A percentile compares a stretch with the other conserved stretches of the same genome.
These are phyloP conservation scores for Venturia canescens DNA, from an alignment of 1,140 invertebrate genomes.

Conservation along the genomic window DNA sequence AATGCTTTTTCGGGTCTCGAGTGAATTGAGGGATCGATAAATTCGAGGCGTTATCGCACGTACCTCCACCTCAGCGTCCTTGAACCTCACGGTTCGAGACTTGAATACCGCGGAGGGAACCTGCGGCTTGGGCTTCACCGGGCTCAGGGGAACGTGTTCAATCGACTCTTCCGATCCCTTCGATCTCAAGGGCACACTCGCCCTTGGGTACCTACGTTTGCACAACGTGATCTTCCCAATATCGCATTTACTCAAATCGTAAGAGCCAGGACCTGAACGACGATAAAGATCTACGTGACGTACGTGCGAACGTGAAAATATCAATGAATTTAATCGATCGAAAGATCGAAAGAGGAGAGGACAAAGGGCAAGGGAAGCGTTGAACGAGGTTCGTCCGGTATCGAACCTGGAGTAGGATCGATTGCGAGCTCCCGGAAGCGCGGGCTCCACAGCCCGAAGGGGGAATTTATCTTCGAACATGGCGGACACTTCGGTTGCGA, in stretches of 20 bases:
- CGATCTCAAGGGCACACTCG: not conserved
- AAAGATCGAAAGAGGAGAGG: no score
- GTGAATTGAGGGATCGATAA: not conserved
- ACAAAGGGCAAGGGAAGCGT: not conserved
- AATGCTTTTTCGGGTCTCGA: no score
- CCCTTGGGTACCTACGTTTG: not conserved
- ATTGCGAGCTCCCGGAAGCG: slow-evolving; percentile 33
- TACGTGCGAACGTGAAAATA: not conserved
- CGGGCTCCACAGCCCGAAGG: slow-evolving; percentile 48
- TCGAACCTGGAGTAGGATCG: slow-evolving; percentile 45
- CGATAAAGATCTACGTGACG: not conserved
- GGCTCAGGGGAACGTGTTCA: slow-evolving; percentile 1
- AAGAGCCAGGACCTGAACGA: slow-evolving; percentile 51
- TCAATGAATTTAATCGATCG: no score
- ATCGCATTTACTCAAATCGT: slow-evolving; percentile 50
- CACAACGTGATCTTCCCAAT: slow-evolving; percentile 53
- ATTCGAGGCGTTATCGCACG: not conserved
- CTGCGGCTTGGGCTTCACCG: not conserved
- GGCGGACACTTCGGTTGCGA: not conserved
- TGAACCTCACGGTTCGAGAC: slow-evolving; percentile 55
- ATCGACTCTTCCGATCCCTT: not conserved
- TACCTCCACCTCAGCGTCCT: slow-evolving; percentile 36
- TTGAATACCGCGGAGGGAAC: slow-evolving; percentile 59
- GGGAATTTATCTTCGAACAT: slow-evolving; percentile 44
- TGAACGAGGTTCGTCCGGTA: not conserved